Evolutionary conservation across 2,113 vertebrate genomes (phyloP).

Genomic region (Salvelinus fontinalis): DNA sequence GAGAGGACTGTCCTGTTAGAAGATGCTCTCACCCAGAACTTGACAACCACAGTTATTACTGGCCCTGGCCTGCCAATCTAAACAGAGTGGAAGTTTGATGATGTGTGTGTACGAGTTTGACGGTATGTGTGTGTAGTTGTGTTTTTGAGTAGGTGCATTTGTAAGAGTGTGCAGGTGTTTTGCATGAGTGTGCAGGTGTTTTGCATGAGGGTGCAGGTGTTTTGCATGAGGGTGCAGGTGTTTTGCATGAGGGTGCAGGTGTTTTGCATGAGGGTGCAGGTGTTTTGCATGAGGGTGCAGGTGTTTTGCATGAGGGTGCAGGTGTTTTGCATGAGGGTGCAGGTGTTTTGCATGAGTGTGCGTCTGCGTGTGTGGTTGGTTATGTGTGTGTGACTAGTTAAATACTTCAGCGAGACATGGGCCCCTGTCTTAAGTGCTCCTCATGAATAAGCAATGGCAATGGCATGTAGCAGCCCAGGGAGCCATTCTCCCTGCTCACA

Average conservation of each 20-base stretch:
- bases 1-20: no score
- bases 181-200: neutral
- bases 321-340: neutral
- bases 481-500: neutral
- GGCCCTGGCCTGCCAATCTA: no score
- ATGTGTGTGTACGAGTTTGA: neutral
- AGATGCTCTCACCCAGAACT: no score
- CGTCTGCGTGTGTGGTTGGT: neutral
- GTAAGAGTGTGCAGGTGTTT: neutral
- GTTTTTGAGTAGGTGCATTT: neutral
- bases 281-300: neutral
- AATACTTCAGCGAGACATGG: neutral
- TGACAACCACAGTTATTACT: no score
- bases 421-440: neutral
- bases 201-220: neutral
- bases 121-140: neutral
- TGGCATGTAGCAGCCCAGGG: neutral
- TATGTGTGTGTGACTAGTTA: neutral
- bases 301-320: neutral
- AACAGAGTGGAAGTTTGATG: neutral
- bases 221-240: neutral
- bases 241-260: neutral
- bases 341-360: neutral
- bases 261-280: neutral
- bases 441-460: slow-evolving; percentile 18